A percentile compares a stretch with the other conserved stretches of the same genome.
phyloP scores from a whole-genome alignment of 2,113 vertebrate genomes.

The Tympanuchus pallidicinctus region DNA sequence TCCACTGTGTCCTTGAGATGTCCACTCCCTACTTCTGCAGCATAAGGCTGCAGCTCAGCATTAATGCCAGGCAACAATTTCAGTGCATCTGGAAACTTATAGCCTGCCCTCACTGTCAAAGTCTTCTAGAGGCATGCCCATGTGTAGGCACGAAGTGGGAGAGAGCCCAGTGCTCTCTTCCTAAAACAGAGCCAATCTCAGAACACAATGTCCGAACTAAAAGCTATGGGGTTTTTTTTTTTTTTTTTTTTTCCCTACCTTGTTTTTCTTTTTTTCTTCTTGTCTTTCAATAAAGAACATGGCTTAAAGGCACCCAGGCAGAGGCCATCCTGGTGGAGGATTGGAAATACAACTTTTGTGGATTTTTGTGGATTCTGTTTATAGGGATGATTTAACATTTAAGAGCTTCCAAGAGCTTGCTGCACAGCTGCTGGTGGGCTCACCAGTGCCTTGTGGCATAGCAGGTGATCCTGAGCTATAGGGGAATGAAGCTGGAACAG shows the following conservation, averaged over 20 bases:
- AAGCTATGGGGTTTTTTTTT: neutral
- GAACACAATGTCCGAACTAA: neutral
- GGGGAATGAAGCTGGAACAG: neutral
- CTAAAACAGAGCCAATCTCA: neutral
- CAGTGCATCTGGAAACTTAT: neutral
- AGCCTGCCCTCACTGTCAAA: neutral
- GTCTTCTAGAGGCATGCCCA: neutral
- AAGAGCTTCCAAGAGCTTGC: constrained; percentile 2
- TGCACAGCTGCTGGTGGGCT: neutral
- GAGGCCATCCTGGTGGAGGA: neutral
- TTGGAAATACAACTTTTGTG: constrained; percentile 1
- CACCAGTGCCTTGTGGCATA: neutral
- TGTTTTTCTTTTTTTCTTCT: no score
- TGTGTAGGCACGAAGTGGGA: neutral
- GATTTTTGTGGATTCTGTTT: neutral
- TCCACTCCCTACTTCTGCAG: neutral
- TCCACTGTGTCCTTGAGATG: accelerated
- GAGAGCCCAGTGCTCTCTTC: neutral
- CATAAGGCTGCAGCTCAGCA: neutral
- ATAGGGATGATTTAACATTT: neutral
- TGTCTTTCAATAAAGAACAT: neutral
- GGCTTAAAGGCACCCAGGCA: neutral
- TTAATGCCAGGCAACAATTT: neutral
- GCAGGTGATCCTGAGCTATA: neutral
- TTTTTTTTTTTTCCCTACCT: neutral